These are phyloP conservation scores for Conopomorpha cramerella DNA, from an alignment of 1,140 invertebrate genomes.

Conservation along the genomic window DNA sequence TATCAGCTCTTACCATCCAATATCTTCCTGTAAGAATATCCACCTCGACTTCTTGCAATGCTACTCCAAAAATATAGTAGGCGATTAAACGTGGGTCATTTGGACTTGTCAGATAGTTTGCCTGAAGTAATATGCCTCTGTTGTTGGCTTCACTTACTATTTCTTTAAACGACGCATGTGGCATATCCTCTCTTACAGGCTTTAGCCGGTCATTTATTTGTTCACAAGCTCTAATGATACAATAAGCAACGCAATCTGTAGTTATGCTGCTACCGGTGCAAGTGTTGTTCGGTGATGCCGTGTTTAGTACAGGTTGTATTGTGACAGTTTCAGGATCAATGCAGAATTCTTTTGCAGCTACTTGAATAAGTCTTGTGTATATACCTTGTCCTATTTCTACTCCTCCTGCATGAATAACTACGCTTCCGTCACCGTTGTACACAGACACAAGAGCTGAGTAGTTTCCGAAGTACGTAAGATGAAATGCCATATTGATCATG, in stretches of 20 bases:
- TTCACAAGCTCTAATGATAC: constrained; percentile 68
- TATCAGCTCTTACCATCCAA: constrained; percentile 37
- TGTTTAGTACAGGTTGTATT: constrained; percentile 7
- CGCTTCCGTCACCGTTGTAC: constrained; percentile 70
- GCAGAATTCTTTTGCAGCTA: constrained; percentile 12
- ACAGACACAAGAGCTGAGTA: constrained; percentile 66
- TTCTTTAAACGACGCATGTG: constrained; percentile 65
- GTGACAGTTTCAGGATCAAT: constrained; percentile 11
- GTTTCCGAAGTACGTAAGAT: constrained; percentile 47
- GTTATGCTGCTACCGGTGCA: constrained; percentile 14
- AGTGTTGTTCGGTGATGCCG: constrained; percentile 13
- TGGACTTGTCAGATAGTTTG: constrained; percentile 10
- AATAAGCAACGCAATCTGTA: constrained; percentile 19
- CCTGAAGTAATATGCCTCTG: constrained; percentile 13
- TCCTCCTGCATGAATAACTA: constrained; percentile 68
- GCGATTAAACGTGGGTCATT: constrained; percentile 10
- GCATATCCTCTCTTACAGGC: constrained; percentile 63
- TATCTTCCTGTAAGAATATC: constrained; percentile 15
- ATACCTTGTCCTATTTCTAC: constrained; percentile 76
- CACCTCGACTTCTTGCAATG: constrained; percentile 13
- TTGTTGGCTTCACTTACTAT: constrained; percentile 60
- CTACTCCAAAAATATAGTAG: constrained; percentile 14
- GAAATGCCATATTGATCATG: constrained; percentile 64
- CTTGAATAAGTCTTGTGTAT: constrained; percentile 23
- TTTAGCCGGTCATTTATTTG: constrained; percentile 64